Evolutionary conservation across 1,140 invertebrate genomes (phyloP), one percentile per base, ranked within the genome.

Genomic region (Muscidifurax raptorellus): DNA sequence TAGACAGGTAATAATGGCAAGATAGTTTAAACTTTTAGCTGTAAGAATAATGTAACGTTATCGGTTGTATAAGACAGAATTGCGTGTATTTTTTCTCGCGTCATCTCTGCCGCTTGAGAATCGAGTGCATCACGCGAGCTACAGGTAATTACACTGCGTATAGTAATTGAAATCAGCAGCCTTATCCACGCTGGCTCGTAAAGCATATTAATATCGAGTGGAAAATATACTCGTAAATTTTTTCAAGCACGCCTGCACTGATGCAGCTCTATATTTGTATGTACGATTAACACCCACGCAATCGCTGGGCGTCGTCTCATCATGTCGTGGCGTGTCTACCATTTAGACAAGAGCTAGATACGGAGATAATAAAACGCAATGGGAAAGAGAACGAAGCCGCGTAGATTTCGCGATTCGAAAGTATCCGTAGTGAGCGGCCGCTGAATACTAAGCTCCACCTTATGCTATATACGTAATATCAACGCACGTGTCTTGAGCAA

Each of bases 1-100:
- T 95, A 88, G 96, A 96, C 93, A 95, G 94, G 95, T 95, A 93
- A 91, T 87, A 52, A 64, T 67, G 80, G 66, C 27, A 71, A 83
- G 69, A 59, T 72, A 25, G 27, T 10, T 28, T 67, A 67, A 13
- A 25, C 2, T 4, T 9, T 2, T 28, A n/a, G n/a, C n/a, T 67
- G 4, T 12, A 28, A 67, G 27, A 67, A 67, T 5, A 15, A n/a
- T n/a, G n/a, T n/a, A n/a, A n/a, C n/a, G n/a, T n/a, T n/a, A n/a
- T n/a, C n/a, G n/a, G n/a, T n/a, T n/a, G 5, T 18, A n/a, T 59
- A 59, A 13, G 22, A 59, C 2, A 59, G 9, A 69, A 15, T 30
- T 5, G 25, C 67, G 67, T 30, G 67, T 18, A 64, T 64, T 64
- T 22, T 12, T 64, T 64, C 59, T 64, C 10, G 28, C 0, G 4